Percentiles rank a stretch among this genome's conserved stretches.
These are phyloP conservation scores for Peucedramus taeniatus DNA, from an alignment of 2,113 vertebrate species.

Conservation along the genomic window DNA sequence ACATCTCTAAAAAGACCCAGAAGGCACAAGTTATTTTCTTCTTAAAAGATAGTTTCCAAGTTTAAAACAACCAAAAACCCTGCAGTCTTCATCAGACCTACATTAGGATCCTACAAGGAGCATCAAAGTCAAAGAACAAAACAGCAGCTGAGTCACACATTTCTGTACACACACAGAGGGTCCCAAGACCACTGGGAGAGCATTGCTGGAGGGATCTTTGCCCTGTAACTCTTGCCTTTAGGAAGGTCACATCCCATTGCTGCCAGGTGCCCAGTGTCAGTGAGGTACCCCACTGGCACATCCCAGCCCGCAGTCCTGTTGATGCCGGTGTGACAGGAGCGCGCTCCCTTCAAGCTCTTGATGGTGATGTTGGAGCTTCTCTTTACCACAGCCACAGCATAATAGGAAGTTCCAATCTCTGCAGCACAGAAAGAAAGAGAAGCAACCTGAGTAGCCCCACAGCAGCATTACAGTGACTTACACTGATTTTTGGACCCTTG, in stretches of 20 bases:
- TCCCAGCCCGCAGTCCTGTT: conserved; percentile 89
- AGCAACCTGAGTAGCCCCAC: neutral
- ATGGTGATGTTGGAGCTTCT: conserved; percentile 78
- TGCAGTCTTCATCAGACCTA: neutral
- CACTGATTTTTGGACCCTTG: neutral
- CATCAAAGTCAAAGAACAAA: neutral
- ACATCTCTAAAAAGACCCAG: neutral
- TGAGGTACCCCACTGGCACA: conserved; percentile 86
- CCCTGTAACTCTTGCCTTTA: conserved; percentile 66
- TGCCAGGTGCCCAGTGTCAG: conserved; percentile 83
- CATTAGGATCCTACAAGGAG: neutral
- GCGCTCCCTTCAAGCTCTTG: conserved; percentile 74
- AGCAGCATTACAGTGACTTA: neutral
- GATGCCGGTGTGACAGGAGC: conserved; percentile 90
- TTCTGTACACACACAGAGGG: neutral
- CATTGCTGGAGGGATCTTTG: neutral
- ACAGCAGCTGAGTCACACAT: neutral
- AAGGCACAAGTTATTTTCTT: neutral
- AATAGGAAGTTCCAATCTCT: conserved; percentile 81
- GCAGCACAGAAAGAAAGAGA: neutral
- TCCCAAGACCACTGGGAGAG: neutral
- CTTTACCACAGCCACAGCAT: conserved; percentile 87
- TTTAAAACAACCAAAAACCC: neutral
- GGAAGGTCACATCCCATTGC: conserved; percentile 83
- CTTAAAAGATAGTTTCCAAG: neutral